Conservation (phyloP, 2,888 invertebrate species). For the Brachyptera putata region DNA sequence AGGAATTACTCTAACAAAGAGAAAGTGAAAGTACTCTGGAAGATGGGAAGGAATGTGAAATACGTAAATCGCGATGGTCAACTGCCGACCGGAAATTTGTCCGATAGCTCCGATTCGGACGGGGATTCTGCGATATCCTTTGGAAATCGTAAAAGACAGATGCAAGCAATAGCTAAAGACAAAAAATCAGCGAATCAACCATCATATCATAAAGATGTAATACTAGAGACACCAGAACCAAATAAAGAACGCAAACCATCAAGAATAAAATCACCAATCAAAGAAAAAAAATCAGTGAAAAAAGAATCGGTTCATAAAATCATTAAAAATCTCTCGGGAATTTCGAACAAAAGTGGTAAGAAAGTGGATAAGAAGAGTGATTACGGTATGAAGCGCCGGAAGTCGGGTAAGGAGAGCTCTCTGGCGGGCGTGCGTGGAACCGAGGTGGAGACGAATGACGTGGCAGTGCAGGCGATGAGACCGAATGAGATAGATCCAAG, state of each 20-base stretch:
- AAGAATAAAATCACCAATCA: not conserved
- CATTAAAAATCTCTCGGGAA: too few relatives aligned
- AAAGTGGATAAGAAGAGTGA: too few relatives aligned
- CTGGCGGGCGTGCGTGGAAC: not conserved
- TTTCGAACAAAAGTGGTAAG: too few relatives aligned
- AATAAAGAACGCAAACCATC: too few relatives aligned
- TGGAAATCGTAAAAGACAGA: too few relatives aligned
- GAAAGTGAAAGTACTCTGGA: conserved; percentile 2
- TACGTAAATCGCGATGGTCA: not conserved
- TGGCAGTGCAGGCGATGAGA: not conserved
- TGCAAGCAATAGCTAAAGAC: too few relatives aligned
- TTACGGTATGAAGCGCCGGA: not conserved
- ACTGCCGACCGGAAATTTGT: not conserved
- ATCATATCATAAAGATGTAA: too few relatives aligned
- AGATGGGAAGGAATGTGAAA: not conserved
- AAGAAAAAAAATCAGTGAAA: not conserved
- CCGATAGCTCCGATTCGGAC: not conserved
- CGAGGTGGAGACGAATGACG: not conserved
- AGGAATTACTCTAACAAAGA: too few relatives aligned
- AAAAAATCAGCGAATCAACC: too few relatives aligned
- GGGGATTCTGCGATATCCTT: not conserved
- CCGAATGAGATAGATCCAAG: not conserved
- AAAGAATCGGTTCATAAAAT: too few relatives aligned
- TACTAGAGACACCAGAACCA: too few relatives aligned
- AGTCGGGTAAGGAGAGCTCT: not conserved